phyloP scores from a whole-genome alignment of 1,140 invertebrate genomes.

The Mycetomoellerius zeteki region DNA sequence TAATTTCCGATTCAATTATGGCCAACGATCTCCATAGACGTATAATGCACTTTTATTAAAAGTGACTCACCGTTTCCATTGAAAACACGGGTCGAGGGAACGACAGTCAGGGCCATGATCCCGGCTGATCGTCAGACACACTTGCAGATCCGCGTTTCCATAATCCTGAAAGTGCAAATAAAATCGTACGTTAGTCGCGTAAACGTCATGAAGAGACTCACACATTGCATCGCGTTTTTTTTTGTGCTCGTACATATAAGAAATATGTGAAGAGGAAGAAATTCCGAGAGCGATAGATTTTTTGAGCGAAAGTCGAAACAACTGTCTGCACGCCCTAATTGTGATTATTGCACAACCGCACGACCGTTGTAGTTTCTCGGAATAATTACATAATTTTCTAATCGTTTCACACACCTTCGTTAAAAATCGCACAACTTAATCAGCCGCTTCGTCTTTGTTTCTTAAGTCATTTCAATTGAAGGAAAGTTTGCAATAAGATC shows the following conservation, averaged over 20 bases:
- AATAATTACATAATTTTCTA: constrained; percentile 69
- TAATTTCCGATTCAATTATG: neutral
- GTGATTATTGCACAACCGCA: constrained; percentile 40
- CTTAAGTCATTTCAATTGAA: constrained; percentile 7
- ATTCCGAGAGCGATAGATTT: constrained; percentile 24
- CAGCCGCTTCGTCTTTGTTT: neutral
- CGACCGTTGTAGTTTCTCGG: constrained; percentile 48
- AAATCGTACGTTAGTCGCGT: neutral
- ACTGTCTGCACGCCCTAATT: constrained; percentile 14
- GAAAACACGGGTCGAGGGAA: constrained; percentile 80
- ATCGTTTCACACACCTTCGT: neutral
- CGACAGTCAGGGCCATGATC: constrained; percentile 79
- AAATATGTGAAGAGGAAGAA: neutral
- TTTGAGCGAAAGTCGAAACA: constrained; percentile 32
- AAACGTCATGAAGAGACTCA: constrained; percentile 21
- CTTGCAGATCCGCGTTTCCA: constrained; percentile 48
- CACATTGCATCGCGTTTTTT: neutral
- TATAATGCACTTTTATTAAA: constrained; percentile 51
- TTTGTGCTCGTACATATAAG: neutral
- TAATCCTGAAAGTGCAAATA: constrained; percentile 63
- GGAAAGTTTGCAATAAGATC: constrained; percentile 13
- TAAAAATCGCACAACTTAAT: constrained; percentile 5
- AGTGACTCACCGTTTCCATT: constrained; percentile 80
- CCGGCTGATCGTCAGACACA: constrained; percentile 57
- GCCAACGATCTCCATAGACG: constrained; percentile 16